Evolutionary conservation across 1,140 invertebrate genomes (phyloP).

Genomic region (Centruroides sculpturatus): DNA sequence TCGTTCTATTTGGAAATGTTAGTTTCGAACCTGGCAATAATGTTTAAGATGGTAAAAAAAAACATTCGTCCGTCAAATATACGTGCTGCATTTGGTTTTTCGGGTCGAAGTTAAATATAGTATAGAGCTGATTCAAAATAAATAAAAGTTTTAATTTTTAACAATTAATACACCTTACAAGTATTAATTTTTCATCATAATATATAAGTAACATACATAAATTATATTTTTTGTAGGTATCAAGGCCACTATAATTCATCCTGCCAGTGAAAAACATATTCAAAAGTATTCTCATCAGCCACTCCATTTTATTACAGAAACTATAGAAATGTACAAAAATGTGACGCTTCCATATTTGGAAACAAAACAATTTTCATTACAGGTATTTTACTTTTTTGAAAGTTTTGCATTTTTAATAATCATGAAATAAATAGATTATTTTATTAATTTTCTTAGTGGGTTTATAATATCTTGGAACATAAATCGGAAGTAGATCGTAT

Average conservation of each 20-base stretch:
- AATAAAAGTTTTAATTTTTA: no score
- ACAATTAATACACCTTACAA: no score
- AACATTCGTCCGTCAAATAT: no score
- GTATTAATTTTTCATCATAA: no score
- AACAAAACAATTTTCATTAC: constrained; percentile 50
- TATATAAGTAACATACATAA: no score
- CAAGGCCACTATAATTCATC: constrained; percentile 74
- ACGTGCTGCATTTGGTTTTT: no score
- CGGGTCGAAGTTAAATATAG: no score
- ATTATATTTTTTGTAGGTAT: constrained; percentile 47
- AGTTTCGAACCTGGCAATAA: no score
- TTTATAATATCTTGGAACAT: constrained; percentile 88
- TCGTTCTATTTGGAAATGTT: no score
- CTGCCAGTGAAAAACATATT: constrained; percentile 82
- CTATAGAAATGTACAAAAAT: constrained; percentile 59
- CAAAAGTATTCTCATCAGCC: constrained; percentile 63
- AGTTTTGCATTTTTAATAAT: not conserved
- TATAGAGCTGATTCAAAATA: no score
- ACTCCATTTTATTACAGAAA: constrained; percentile 63
- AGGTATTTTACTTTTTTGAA: constrained; percentile 38
- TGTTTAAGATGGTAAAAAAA: no score
- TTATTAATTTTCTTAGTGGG: constrained; percentile 58
- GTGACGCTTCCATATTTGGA: constrained; percentile 62
- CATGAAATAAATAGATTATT: not conserved
- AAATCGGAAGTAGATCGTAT: constrained; percentile 76